Evolutionary conservation across 2,888 invertebrate species (phyloP), one percentile per base, ranked within the genome.

Genomic region (Tanypteryx hageni): DNA sequence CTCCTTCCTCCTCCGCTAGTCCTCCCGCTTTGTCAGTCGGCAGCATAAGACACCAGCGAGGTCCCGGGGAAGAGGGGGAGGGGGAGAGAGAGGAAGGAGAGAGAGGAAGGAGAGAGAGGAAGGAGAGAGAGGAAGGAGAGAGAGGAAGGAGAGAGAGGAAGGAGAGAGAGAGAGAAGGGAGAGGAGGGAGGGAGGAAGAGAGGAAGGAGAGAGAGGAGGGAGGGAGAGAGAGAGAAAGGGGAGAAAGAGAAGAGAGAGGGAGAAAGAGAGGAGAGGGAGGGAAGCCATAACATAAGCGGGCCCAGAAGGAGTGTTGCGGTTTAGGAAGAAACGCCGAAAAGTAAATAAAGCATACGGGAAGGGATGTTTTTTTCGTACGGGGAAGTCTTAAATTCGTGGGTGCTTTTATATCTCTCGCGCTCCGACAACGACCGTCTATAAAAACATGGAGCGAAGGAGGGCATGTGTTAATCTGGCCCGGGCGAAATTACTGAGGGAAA

Each of bases 381-480:
- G 18, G 10, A 18, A 31, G 68, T 89, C 89, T 89, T 89, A 68
- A 68, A 89, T 89, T 89, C 89, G 61, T 56, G 89, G 89, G 44
- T 16, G 89, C 89, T 68, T 89, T 68, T 89, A 89, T 57, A 83
- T 56, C 83, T n/a, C 83, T 57, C 9, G 31, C 82, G n/a, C 83
- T 83, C 18, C 56, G 18, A 10, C 83, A 18, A 16, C 56, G 11
- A 18, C 61, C 68, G 44, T 89, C 89, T 68, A 89, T 44, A 64
- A 89, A 89, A 89, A 89, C 89, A 44, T 64, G n/a, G 16, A 44
- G 89, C 31, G 64, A 31, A 64, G n/a, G 59, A 61, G 31, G 86
- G 89, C 89, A 89, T 89, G 89, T 89, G 89, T 89, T 86, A 86
- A 86, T 86, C 86, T 86, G 86, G 83, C 2, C 56, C 10, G 56